These are phyloP conservation scores for Chironomus tentans DNA, from an alignment of 2,888 invertebrate genomes.

Conservation along the genomic window DNA sequence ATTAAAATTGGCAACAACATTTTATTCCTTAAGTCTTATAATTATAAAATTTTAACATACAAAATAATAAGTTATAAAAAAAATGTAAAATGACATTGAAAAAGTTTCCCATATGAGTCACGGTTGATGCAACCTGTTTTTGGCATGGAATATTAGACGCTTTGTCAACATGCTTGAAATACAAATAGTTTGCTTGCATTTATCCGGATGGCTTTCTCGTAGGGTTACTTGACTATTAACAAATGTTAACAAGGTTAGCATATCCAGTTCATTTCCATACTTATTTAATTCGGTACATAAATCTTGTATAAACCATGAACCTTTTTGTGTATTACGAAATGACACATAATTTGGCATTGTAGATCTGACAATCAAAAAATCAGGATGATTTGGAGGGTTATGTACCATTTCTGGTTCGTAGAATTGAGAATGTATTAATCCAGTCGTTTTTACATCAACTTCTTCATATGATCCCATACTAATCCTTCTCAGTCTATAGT, in stretches of 20 bases:
- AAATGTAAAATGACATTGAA: background rate
- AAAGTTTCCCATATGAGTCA: background rate
- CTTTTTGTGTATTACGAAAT: slow-evolving; percentile 76
- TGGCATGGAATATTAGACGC: slow-evolving; percentile 43
- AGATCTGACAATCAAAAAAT: slow-evolving; percentile 47
- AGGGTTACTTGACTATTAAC: slow-evolving; percentile 52
- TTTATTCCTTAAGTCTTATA: background rate
- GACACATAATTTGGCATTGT: slow-evolving; percentile 45
- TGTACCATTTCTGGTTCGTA: background rate
- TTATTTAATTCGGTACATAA: slow-evolving; percentile 70
- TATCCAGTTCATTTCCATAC: slow-evolving; percentile 63
- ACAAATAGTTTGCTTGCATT: slow-evolving; percentile 89
- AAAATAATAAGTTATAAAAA: background rate
- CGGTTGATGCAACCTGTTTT: background rate
- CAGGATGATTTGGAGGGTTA: slow-evolving; percentile 40
- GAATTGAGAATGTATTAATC: background rate
- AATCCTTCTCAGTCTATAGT: background rate
- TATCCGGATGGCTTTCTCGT: slow-evolving; percentile 70
- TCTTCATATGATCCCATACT: background rate
- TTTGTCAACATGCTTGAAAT: slow-evolving; percentile 82
- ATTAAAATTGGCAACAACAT: background rate
- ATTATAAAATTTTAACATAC: background rate
- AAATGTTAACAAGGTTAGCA: slow-evolving; percentile 78
- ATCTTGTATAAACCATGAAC: slow-evolving; percentile 95
- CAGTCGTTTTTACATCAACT: background rate